phyloP scores from a whole-genome alignment of 2,113 vertebrate genomes.

The Henicopernis longicauda region DNA sequence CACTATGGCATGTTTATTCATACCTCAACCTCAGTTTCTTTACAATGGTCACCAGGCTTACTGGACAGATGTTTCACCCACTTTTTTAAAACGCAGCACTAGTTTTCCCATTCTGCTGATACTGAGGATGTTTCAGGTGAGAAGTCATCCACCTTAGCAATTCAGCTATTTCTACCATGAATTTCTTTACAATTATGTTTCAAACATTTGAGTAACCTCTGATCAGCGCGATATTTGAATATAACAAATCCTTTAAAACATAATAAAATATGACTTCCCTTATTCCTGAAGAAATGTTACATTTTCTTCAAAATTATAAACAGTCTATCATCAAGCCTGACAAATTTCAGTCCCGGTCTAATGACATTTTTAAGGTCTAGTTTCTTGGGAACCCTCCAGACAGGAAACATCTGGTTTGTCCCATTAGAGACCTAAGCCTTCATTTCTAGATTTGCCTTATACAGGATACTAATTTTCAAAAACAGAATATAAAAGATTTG shows the following conservation, averaged over 20 bases:
- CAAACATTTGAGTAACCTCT: background rate
- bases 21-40: background rate
- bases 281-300: background rate
- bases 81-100: background rate
- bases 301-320: slow-evolving; percentile 14
- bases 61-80: background rate
- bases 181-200: background rate
- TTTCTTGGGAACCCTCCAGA: slow-evolving; percentile 13
- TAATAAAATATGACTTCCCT: background rate
- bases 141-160: background rate
- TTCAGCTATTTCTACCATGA: background rate
- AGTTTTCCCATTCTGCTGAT: background rate
- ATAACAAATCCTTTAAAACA: background rate
- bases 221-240: background rate
- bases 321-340: background rate
- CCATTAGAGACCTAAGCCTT: background rate
- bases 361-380: slow-evolving; percentile 22
- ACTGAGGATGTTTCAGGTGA: background rate
- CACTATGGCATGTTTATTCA: background rate
- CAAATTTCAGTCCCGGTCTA: slow-evolving; percentile 14
- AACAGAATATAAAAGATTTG: background rate
- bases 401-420: slow-evolving; percentile 36
- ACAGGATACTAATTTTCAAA: background rate
- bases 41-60: background rate
- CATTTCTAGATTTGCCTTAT: background rate